Evolutionary conservation across 2,888 invertebrate genomes (phyloP).

Genomic region (Serrognathus titanus): DNA sequence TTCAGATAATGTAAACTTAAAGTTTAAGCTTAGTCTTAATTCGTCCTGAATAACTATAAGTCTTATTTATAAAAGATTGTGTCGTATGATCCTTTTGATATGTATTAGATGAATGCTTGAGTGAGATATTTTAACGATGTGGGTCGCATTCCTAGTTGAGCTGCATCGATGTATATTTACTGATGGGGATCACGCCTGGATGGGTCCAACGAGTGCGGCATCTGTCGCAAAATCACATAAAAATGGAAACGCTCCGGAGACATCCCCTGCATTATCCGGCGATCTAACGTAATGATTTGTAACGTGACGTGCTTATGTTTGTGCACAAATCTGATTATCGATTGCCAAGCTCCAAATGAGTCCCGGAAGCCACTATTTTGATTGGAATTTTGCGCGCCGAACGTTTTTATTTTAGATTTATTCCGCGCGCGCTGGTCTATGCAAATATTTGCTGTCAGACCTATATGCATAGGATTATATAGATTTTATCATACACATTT

Average conservation of each 20-base stretch:
- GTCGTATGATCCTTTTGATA: background rate
- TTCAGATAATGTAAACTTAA: too few relatives aligned
- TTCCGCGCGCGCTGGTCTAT: background rate
- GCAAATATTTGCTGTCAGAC: background rate
- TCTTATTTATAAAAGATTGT: conserved; percentile 3
- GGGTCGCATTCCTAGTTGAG: conserved; percentile 19
- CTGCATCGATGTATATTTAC: conserved; percentile 20
- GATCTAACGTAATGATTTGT: conserved; percentile 17
- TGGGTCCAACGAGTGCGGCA: conserved; percentile 14
- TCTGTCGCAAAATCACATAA: conserved; percentile 22
- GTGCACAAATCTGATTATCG: background rate
- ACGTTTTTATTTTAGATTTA: background rate
- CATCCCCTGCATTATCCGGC: conserved; percentile 14
- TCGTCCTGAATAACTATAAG: conserved; percentile 7
- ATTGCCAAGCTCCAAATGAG: too few relatives aligned
- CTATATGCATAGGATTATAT: too few relatives aligned
- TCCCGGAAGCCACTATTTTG: conserved; percentile 13
- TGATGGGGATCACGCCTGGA: conserved; percentile 22
- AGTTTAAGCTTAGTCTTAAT: conserved; percentile 2
- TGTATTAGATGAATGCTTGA: conserved; percentile 19
- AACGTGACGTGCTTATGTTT: background rate
- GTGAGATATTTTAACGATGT: conserved; percentile 27
- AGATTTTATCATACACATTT: background rate
- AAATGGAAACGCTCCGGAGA: conserved; percentile 15
- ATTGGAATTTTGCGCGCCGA: conserved; percentile 6